Evolutionary conservation across 2,113 vertebrate species (phyloP), one percentile per base, ranked within the genome.

Genomic region (Antennarius striatus): DNA sequence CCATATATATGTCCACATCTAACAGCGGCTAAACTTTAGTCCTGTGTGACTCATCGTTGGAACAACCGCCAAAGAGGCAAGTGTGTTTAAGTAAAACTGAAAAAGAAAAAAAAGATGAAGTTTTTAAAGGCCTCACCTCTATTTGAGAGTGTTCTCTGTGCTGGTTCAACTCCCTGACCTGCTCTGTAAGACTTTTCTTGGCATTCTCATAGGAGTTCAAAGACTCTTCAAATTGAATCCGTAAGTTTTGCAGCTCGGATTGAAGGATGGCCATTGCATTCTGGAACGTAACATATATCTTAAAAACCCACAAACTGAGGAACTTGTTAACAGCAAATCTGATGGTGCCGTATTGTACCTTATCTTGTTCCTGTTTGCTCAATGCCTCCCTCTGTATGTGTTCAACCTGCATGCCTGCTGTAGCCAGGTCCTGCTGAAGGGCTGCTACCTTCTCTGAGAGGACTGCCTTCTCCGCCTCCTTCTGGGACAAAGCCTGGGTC

Each of bases 401-500:
- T 42, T 92, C 90, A 4, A 82, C 81, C 74, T 94, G 92, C 77
- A 83, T 75, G 32, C 50, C 80, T 3, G 29, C 61, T 6, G 56
- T 81, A 30, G 77, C 80, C 53, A 95, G 83, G 51, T 93, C 90
- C 51, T 82, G 74, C 6, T 85, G 79, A 16, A 92, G 71, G 4
- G 79, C 61, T 6, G 76, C 80, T 15, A 96, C 81, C 62, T 89
- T 89, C 54, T 93, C 87, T 0, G 40, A 62, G 36, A 95, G 79
- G 50, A 71, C 71, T 32, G 62, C 88, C 75, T 86, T 91, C 74
- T 95, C 93, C 0, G 68, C 77, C 58, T 95, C 94, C 60, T 90
- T 94, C 71, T 91, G 86, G 51, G 89, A 91, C 59, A 95, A 77
- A 42, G 88, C 92, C 95, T 95, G 87, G 87, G 6, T 22, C 60